Evolutionary conservation across 2,888 invertebrate species (phyloP).

Genomic region (Fissipunctia ypsillon): DNA sequence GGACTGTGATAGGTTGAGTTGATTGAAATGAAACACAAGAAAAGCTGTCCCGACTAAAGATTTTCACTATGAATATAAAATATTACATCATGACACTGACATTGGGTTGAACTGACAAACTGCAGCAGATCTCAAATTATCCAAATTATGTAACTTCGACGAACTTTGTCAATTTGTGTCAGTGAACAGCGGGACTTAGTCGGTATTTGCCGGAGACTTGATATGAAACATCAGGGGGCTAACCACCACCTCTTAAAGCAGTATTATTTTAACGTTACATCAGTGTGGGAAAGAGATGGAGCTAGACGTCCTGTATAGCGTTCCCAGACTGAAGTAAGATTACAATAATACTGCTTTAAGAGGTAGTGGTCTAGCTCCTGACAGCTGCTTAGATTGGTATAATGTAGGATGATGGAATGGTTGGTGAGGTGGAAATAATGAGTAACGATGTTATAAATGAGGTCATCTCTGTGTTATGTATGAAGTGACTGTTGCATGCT

Average conservation of each 20-base stretch:
- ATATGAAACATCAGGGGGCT: slow-evolving; percentile 43
- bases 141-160: slow-evolving; percentile 35
- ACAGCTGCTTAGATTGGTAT: slow-evolving; percentile 37
- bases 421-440: slow-evolving; percentile 14
- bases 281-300: no score
- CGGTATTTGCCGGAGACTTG: slow-evolving; percentile 34
- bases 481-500: neutral
- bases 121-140: slow-evolving; percentile 26
- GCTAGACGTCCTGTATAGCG: no score
- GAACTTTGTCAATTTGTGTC: slow-evolving; percentile 55
- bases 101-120: neutral
- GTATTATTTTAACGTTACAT: no score
- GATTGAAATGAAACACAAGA: neutral
- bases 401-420: slow-evolving; percentile 36
- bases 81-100: neutral
- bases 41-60: neutral
- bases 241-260: no score
- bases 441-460: slow-evolving; percentile 3
- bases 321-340: no score
- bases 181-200: slow-evolving; percentile 20
- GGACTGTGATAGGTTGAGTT: neutral
- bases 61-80: neutral
- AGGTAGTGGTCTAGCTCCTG: no score
- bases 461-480: neutral
- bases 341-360: no score